Evolutionary conservation across 92 coral and sea anemone genomes (phyloP).

Genomic region (Paramuricea clavata): DNA sequence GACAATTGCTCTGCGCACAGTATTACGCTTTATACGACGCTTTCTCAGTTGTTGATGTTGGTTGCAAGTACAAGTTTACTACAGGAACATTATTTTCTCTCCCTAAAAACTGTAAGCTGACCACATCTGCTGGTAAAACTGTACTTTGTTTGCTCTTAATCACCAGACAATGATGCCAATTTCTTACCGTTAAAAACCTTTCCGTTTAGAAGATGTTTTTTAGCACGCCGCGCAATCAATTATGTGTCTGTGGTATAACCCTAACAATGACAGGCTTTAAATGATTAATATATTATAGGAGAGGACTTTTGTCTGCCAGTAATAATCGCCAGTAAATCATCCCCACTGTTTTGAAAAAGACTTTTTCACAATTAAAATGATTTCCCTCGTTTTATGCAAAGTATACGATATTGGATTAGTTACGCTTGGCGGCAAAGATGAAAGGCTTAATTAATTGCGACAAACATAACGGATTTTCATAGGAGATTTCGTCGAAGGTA

Average conservation of each 20-base stretch:
- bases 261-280: not conserved
- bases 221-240: not conserved
- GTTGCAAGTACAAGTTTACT: too few relatives aligned
- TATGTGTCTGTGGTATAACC: not conserved
- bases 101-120: too few relatives aligned
- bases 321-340: not conserved
- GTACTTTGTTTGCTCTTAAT: too few relatives aligned
- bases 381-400: not conserved
- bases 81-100: too few relatives aligned
- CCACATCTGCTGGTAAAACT: too few relatives aligned
- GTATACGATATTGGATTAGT: not conserved
- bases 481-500: too few relatives aligned
- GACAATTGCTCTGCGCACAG: too few relatives aligned
- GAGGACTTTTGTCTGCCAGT: not conserved
- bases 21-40: too few relatives aligned
- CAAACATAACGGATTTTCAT: not conserved
- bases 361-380: not conserved
- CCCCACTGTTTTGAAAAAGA: too few relatives aligned
- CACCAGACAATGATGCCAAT: too few relatives aligned
- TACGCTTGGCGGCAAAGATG: conserved; percentile 1
- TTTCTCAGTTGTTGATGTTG: too few relatives aligned
- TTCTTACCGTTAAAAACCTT: not conserved
- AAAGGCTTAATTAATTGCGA: not conserved
- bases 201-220: not conserved
- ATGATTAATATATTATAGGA: not conserved